Evolutionary conservation across 2,888 invertebrate genomes (phyloP).

Genomic region (Agrenia bidenticulata): DNA sequence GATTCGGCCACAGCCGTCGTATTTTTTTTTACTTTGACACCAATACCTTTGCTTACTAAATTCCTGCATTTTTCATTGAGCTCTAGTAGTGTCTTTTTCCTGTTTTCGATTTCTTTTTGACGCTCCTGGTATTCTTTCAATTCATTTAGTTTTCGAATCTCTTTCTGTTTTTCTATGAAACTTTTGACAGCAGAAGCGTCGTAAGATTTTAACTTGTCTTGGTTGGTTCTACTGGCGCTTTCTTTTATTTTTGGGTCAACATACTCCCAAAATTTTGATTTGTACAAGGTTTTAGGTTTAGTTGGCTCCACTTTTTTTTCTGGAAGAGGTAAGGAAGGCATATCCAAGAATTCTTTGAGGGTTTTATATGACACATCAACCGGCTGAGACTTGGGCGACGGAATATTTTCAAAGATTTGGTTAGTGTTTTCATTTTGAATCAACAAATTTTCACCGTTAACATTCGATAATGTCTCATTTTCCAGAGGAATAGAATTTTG

Average conservation of each 20-base stretch:
- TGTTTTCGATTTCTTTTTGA: slow-evolving; percentile 31
- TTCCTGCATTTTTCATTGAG: slow-evolving; percentile 39
- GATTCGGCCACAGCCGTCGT: background rate
- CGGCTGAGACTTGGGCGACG: background rate
- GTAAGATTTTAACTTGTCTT: slow-evolving; percentile 28
- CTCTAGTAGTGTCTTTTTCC: slow-evolving; percentile 33
- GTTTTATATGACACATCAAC: slow-evolving; percentile 20
- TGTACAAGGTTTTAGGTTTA: slow-evolving; percentile 22
- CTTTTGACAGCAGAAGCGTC: slow-evolving; percentile 29
- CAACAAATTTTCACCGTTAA: no score
- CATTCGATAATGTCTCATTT: no score
- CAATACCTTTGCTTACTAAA: slow-evolving; percentile 13
- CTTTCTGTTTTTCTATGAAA: slow-evolving; percentile 43
- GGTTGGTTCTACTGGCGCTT: background rate
- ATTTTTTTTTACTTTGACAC: background rate
- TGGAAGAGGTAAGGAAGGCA: slow-evolving; percentile 23
- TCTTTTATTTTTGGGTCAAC: slow-evolving; percentile 21
- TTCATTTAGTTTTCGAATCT: slow-evolving; percentile 35
- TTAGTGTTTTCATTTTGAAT: background rate
- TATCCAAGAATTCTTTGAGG: slow-evolving; percentile 32
- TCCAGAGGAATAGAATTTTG: no score
- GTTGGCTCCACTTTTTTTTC: slow-evolving; percentile 1
- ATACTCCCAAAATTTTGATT: slow-evolving; percentile 42
- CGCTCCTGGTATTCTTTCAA: slow-evolving; percentile 35
- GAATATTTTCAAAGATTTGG: background rate